These are phyloP conservation scores for Brachionus angularis DNA, from an alignment of 1,140 invertebrate genomes.

Conservation along the genomic window DNA sequence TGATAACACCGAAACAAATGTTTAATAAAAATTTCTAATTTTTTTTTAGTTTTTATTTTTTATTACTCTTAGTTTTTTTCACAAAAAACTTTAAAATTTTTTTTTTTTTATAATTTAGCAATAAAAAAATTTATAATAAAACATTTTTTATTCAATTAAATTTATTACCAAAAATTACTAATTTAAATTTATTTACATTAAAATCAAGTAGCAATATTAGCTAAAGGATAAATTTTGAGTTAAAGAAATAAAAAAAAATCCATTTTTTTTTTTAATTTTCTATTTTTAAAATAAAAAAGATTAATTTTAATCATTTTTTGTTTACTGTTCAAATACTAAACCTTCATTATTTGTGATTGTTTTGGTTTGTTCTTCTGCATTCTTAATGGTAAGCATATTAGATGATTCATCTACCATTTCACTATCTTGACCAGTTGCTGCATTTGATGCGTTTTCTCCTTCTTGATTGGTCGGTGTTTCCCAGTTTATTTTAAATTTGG, in stretches of 20 bases:
- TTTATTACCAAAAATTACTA: too few species aligned
- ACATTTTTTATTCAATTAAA: too few species aligned
- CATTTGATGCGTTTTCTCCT: background rate
- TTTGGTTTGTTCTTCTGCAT: conserved; percentile 1
- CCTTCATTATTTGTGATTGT: conserved; percentile 16
- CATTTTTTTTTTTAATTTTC: background rate
- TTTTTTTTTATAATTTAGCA: too few species aligned
- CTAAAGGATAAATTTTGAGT: background rate
- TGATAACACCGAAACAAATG: too few species aligned
- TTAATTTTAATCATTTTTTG: conserved; percentile 5
- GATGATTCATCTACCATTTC: conserved; percentile 29
- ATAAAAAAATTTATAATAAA: too few species aligned
- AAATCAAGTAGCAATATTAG: conserved; percentile 20
- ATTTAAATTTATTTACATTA: conserved; percentile 39
- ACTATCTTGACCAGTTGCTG: background rate
- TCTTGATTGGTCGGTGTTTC: conserved; percentile 1
- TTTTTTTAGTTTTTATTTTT: too few species aligned
- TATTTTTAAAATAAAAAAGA: background rate
- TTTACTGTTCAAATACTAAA: conserved; percentile 42
- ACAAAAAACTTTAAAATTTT: too few species aligned
- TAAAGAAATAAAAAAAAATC: background rate
- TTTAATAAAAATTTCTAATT: too few species aligned
- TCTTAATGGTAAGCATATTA: background rate
- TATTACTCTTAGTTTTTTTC: too few species aligned
- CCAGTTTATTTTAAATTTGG: conserved; percentile 44